phyloP scores from a whole-genome alignment of 2,113 vertebrate species.

The Sebastes fasciatus region DNA sequence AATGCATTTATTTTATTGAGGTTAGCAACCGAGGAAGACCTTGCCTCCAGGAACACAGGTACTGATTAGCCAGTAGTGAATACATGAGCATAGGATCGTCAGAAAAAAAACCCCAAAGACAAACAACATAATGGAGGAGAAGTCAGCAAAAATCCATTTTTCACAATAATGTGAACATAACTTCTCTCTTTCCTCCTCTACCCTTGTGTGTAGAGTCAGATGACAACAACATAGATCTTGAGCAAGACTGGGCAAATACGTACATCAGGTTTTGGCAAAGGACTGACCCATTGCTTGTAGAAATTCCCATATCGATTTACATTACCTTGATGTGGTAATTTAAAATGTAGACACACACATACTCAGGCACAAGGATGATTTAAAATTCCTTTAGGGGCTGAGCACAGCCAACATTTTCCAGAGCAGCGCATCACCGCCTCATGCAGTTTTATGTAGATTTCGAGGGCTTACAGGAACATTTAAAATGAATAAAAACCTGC shows the following conservation, averaged over 20 bases:
- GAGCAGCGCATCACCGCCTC: neutral
- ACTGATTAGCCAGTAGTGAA: neutral
- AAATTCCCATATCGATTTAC: neutral
- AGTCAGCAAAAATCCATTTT: neutral
- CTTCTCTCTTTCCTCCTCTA: neutral
- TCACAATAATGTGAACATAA: neutral
- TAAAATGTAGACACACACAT: neutral
- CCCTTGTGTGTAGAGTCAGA: neutral
- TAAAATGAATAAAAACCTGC: neutral
- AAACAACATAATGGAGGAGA: neutral
- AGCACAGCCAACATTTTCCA: neutral
- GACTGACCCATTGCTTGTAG: too few species aligned
- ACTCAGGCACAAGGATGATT: neutral
- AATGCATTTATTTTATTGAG: neutral
- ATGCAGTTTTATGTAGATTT: conserved; percentile 24
- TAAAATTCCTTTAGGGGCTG: neutral
- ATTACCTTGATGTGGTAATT: neutral
- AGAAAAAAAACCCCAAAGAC: neutral
- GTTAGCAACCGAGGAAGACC: neutral
- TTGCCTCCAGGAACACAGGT: neutral
- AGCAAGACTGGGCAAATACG: too few species aligned
- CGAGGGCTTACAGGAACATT: neutral
- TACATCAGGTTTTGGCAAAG: too few species aligned
- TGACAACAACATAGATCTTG: neutral
- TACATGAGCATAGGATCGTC: neutral